Evolutionary conservation across 2,113 vertebrate species (phyloP).

Genomic region (Edolisoma coerulescens): DNA sequence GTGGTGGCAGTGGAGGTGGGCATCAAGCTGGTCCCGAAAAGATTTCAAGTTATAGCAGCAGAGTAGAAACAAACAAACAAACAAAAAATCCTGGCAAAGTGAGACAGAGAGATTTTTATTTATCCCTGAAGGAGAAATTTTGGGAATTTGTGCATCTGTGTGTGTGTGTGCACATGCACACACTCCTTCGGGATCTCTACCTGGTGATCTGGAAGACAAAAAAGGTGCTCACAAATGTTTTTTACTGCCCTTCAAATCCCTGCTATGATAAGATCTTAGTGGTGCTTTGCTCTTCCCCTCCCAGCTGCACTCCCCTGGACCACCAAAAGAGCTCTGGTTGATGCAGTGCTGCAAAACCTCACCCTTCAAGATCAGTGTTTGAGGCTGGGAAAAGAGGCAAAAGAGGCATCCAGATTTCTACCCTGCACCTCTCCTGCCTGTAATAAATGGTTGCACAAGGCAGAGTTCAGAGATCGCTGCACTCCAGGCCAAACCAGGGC

Average conservation of each 20-base stretch:
- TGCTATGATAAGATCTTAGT: not conserved
- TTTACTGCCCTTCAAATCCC: not conserved
- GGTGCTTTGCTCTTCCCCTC: not conserved
- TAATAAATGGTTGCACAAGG: not conserved
- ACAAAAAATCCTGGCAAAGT: not conserved
- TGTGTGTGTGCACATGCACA: fast-evolving
- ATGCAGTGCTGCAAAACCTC: not conserved
- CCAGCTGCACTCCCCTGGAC: not conserved
- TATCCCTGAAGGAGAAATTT: not conserved
- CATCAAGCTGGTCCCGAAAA: not conserved
- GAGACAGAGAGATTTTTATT: not conserved
- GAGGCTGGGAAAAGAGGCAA: not conserved
- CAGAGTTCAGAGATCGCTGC: conserved; percentile 22
- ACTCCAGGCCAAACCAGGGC: not conserved
- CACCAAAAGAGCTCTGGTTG: not conserved
- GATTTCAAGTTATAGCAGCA: not conserved
- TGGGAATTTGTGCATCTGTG: not conserved
- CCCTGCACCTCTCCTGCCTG: not conserved
- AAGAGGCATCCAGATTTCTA: not conserved
- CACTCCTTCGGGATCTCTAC: not conserved
- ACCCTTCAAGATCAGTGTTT: not conserved
- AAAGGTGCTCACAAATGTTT: not conserved
- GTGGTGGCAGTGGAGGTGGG: not conserved
- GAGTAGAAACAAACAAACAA: not conserved
- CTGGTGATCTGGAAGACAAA: not conserved